Evolutionary conservation across 2,113 vertebrate genomes (phyloP).

Genomic region (Pithys albifrons): DNA sequence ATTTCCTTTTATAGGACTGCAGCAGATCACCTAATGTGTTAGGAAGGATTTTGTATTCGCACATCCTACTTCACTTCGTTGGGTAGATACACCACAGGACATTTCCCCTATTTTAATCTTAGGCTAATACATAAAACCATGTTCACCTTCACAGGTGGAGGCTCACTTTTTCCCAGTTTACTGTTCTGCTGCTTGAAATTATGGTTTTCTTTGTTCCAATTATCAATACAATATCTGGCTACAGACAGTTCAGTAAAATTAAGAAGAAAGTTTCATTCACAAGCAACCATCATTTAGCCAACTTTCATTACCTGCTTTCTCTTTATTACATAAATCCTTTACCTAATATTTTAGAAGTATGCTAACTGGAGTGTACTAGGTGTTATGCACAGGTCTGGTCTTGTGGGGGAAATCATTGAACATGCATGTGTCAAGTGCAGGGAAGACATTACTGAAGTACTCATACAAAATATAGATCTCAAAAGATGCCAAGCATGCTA

Average conservation of each 20-base stretch:
- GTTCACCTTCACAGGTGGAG: background rate
- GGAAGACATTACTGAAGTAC: background rate
- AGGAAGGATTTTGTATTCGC: background rate
- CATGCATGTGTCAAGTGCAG: background rate
- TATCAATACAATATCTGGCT: background rate
- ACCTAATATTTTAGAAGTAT: background rate
- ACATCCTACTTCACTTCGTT: background rate
- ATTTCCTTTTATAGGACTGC: background rate
- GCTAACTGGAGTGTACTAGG: background rate
- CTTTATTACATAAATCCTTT: background rate
- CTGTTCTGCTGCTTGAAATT: background rate
- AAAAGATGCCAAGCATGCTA: background rate
- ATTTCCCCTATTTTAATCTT: background rate
- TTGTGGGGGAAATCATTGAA: background rate
- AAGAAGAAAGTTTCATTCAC: background rate
- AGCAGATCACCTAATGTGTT: background rate
- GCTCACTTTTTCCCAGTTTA: background rate
- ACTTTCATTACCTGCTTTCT: background rate
- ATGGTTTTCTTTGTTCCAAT: background rate
- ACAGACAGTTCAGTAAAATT: background rate
- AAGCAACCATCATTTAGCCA: background rate
- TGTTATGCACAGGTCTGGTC: background rate
- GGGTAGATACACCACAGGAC: background rate
- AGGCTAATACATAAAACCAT: background rate
- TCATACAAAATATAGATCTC: background rate